Evolutionary conservation across 2,797 vertebrate species (phyloP).

Genomic region (Pipistrellus nathusii): DNA sequence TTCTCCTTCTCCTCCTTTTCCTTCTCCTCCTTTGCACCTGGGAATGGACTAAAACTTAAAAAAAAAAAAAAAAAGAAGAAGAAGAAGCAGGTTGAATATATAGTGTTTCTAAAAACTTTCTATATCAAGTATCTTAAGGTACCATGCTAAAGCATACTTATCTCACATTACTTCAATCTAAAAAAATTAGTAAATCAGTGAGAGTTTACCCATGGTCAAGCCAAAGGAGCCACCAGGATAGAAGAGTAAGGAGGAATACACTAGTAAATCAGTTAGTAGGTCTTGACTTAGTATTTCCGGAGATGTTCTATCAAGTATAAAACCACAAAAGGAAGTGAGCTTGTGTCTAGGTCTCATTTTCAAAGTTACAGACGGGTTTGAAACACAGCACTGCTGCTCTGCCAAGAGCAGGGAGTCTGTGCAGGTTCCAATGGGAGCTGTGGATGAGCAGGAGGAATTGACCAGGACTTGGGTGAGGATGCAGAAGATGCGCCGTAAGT

Average conservation of each 20-base stretch:
- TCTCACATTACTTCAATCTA: background rate
- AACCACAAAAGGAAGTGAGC: slow-evolving; percentile 85
- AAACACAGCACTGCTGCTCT: background rate
- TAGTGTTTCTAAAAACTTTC: slow-evolving; percentile 35
- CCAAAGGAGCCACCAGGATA: background rate
- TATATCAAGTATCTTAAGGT: background rate
- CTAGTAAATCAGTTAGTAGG: background rate
- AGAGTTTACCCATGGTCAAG: background rate
- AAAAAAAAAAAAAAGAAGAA: background rate
- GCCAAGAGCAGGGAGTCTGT: background rate
- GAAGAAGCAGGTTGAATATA: background rate
- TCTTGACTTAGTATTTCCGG: slow-evolving; percentile 70
- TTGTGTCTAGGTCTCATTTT: background rate
- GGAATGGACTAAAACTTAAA: background rate
- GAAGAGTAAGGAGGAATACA: background rate
- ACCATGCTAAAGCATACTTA: background rate
- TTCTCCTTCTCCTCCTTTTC: background rate
- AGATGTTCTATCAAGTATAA: slow-evolving; percentile 59
- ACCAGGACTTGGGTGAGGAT: background rate
- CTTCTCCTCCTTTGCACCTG: background rate
- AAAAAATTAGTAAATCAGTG: background rate
- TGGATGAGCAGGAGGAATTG: background rate
- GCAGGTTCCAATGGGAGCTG: background rate
- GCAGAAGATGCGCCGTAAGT: background rate
- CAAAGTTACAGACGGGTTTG: slow-evolving; percentile 23